A percentile compares a stretch with the other conserved stretches of the same genome.
Evolutionary conservation across 2,888 invertebrate genomes (phyloP).

Genomic region (Rhamnusium bicolor): DNA sequence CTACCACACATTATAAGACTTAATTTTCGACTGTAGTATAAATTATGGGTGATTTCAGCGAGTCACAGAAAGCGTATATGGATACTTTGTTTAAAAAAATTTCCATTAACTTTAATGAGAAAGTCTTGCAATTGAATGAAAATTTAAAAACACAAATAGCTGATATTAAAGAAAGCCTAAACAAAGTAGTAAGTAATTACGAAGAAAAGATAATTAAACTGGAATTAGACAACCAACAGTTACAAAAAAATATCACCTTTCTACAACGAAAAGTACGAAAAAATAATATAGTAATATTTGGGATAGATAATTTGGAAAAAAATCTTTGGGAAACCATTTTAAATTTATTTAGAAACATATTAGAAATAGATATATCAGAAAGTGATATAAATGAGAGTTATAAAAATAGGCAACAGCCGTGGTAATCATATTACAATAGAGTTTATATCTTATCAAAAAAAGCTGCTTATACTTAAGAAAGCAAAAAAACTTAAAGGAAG

Average conservation of each 20-base stretch:
- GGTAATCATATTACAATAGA: not conserved
- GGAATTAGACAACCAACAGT: not conserved
- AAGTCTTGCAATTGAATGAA: not conserved
- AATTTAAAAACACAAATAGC: not conserved
- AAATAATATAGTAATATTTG: too few relatives aligned
- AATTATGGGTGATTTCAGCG: too few relatives aligned
- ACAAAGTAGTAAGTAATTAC: not conserved
- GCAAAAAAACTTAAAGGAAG: too few relatives aligned
- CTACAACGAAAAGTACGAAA: too few relatives aligned
- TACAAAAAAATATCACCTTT: not conserved
- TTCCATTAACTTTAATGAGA: not conserved
- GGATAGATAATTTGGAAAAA: too few relatives aligned
- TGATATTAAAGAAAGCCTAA: not conserved
- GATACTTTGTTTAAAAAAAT: not conserved
- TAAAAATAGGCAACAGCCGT: not conserved
- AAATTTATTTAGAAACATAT: not conserved
- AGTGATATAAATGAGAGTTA: not conserved
- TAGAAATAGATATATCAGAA: not conserved
- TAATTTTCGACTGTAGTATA: not conserved
- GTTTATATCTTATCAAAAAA: too few relatives aligned
- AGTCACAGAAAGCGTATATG: not conserved
- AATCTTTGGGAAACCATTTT: too few relatives aligned
- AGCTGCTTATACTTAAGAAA: too few relatives aligned
- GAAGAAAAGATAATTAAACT: not conserved
- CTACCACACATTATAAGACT: too few relatives aligned